Conservation (phyloP, 2,888 invertebrate species). For the Tetranychus piercei region DNA sequence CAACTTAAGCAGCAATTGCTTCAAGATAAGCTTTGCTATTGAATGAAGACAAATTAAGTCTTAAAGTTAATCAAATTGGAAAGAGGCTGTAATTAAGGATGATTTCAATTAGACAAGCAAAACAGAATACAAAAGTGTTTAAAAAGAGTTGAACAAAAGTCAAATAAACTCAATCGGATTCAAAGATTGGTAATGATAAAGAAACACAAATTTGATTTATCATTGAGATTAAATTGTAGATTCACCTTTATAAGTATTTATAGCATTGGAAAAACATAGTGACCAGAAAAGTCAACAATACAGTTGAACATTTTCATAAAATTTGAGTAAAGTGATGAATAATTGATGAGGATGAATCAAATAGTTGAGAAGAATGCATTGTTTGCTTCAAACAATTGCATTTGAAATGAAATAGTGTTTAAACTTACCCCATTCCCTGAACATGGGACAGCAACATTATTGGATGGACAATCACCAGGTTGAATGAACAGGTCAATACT, state of each 20-base stretch:
- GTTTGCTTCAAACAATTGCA: no score
- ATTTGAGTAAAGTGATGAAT: no score
- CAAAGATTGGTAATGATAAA: neutral
- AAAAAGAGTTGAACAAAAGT: neutral
- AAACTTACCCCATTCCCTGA: slow-evolving; percentile 77
- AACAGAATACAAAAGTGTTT: neutral
- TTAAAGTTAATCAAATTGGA: neutral
- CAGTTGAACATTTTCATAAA: no score
- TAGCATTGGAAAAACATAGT: no score
- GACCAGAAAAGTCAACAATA: no score
- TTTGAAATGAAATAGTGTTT: neutral
- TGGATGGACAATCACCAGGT: slow-evolving; percentile 71
- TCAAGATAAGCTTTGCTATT: neutral
- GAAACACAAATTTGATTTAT: neutral
- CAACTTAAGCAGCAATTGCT: neutral
- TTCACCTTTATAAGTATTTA: no score
- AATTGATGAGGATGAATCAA: no score
- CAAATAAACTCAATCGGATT: no score
- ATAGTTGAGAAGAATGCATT: no score
- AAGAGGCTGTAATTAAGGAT: neutral
- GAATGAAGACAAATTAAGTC: neutral
- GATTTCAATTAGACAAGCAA: neutral
- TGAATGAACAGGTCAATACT: slow-evolving; percentile 65
- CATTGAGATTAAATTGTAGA: no score
- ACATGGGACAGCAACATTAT: slow-evolving; percentile 70